A percentile compares a stretch with the other conserved stretches of the same genome.
phyloP scores from a whole-genome alignment of 2,888 invertebrate species.

The Drosophila antonietae region DNA sequence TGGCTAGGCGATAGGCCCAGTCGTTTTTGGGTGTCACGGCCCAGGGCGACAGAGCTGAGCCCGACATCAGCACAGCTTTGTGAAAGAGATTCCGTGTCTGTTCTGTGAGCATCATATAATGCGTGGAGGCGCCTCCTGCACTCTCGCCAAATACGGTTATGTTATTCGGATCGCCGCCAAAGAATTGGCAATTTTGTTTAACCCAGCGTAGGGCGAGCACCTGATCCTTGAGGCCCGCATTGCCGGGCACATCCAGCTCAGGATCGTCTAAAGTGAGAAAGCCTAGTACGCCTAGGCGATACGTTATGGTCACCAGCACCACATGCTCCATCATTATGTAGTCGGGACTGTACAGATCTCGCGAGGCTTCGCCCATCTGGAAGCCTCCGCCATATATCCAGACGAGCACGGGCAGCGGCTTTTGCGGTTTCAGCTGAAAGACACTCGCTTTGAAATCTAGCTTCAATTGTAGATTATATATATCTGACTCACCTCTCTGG shows the following conservation, averaged over 20 bases:
- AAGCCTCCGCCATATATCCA: constrained; percentile 86
- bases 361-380: constrained; percentile 85
- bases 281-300: constrained; percentile 85
- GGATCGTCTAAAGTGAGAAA: constrained; percentile 85
- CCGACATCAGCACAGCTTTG: constrained; percentile 83
- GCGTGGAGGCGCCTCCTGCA: constrained; percentile 85
- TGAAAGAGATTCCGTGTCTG: constrained; percentile 84
- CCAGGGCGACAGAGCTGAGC: constrained; percentile 81
- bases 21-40: constrained; percentile 76
- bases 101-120: constrained; percentile 85
- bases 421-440: constrained; percentile 75
- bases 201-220: constrained; percentile 86
- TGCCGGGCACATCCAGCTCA: constrained; percentile 85
- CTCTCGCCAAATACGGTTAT: constrained; percentile 86
- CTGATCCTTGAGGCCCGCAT: constrained; percentile 86
- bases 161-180: constrained; percentile 86
- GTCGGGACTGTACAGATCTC: constrained; percentile 85
- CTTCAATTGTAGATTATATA: not conserved
- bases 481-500: constrained; percentile 75
- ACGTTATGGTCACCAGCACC: constrained; percentile 85
- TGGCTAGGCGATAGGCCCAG: constrained; percentile 81
- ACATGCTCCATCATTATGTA: constrained; percentile 85
- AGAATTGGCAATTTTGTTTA: constrained; percentile 85
- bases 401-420: constrained; percentile 84
- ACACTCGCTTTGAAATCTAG: not conserved